Conservation (phyloP, 2,888 invertebrate genomes). For the Flabesymbios commensalis region DNA sequence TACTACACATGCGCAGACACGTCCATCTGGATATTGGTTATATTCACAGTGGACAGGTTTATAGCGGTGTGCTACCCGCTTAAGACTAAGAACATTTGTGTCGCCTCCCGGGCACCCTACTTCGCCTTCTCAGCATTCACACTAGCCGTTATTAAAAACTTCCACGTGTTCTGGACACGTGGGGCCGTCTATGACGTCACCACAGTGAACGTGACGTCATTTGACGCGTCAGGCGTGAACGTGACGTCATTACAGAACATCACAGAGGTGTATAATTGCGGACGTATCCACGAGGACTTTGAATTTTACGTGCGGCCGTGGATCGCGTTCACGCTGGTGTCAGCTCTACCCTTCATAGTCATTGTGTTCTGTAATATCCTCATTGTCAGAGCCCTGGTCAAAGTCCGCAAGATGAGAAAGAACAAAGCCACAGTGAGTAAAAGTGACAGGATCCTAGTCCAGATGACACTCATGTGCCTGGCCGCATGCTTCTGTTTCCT, state of each 20-base stretch:
- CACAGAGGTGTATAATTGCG: too few relatives aligned
- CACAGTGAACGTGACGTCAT: neutral
- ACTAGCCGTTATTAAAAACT: slow-evolving; percentile 25
- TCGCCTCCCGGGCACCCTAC: slow-evolving; percentile 16
- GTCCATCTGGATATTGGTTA: slow-evolving; percentile 34
- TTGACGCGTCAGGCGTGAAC: neutral
- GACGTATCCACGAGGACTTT: slow-evolving; percentile 18
- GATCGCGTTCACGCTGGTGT: slow-evolving; percentile 34
- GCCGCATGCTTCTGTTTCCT: slow-evolving; percentile 38
- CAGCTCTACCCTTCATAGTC: slow-evolving; percentile 30
- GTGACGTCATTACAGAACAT: neutral
- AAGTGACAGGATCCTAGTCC: slow-evolving; percentile 18
- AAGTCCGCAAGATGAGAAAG: slow-evolving; percentile 1
- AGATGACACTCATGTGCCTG: slow-evolving; percentile 36
- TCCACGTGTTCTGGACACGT: slow-evolving; percentile 36
- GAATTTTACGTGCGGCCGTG: slow-evolving; percentile 38
- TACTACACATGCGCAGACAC: slow-evolving; percentile 31
- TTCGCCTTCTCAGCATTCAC: slow-evolving; percentile 16
- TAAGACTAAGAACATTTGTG: slow-evolving; percentile 17
- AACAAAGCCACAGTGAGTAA: slow-evolving; percentile 1
- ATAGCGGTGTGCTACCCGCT: slow-evolving; percentile 36
- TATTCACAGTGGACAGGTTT: slow-evolving; percentile 35
- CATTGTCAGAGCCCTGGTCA: slow-evolving; percentile 33
- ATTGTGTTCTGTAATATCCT: slow-evolving; percentile 35
- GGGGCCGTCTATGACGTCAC: slow-evolving; percentile 23